Evolutionary conservation across 2,113 vertebrate genomes (phyloP).

Genomic region (Carettochelys insculpta): DNA sequence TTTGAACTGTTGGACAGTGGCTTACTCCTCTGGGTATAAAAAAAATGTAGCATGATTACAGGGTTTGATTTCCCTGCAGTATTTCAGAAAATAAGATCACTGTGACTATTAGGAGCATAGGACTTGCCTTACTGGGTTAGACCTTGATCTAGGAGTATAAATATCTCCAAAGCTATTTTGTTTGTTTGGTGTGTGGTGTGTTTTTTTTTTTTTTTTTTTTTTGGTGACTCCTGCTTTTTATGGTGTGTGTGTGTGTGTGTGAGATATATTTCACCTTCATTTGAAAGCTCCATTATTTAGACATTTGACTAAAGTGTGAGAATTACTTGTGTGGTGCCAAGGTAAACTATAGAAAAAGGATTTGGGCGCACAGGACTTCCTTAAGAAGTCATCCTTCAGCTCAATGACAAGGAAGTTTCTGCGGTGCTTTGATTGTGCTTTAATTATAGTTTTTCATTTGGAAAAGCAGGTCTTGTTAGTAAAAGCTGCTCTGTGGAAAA

Average conservation of each 20-base stretch:
- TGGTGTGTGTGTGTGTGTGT: background rate
- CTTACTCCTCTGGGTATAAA: background rate
- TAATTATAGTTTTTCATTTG: constrained; percentile 51
- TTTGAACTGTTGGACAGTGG: background rate
- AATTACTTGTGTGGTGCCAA: constrained; percentile 49
- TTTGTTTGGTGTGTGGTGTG: no score
- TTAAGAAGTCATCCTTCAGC: constrained; percentile 58
- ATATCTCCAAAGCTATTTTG: background rate
- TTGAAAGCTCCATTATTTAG: constrained; percentile 23
- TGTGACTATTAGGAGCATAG: background rate
- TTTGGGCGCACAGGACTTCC: constrained; percentile 35
- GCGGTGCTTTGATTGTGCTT: constrained; percentile 53
- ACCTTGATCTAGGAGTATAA: background rate
- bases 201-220: no score
- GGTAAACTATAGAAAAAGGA: constrained; percentile 37
- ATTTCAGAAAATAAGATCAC: background rate
- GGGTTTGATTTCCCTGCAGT: background rate
- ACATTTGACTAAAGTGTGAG: constrained; percentile 24
- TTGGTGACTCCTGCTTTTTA: background rate
- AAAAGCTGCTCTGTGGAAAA: constrained; percentile 61
- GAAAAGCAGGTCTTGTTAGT: constrained; percentile 64
- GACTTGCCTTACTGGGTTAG: background rate
- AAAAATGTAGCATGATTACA: background rate
- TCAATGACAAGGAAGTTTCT: constrained; percentile 59
- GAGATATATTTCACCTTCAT: background rate